These are phyloP conservation scores for Hipposideros larvatus DNA, from an alignment of 2,797 vertebrate genomes.

Conservation along the genomic window DNA sequence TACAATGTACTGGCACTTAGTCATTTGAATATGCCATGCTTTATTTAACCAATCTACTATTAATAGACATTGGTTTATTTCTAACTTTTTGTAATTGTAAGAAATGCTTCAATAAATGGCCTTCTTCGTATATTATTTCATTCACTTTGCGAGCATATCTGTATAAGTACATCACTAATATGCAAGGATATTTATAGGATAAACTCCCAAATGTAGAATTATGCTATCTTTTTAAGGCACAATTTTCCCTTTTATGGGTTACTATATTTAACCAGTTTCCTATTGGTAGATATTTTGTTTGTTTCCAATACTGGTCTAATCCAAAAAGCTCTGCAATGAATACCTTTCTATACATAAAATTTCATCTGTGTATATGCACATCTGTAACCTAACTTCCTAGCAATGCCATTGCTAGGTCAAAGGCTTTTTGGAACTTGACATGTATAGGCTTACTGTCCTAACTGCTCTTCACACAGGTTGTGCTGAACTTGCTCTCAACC, in stretches of 20 bases:
- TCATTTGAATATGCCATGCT: not conserved
- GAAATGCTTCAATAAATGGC: not conserved
- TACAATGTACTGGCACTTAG: not conserved
- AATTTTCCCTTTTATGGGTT: not conserved
- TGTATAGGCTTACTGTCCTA: not conserved
- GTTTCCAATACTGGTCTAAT: not conserved
- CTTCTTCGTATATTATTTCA: not conserved
- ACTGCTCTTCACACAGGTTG: not conserved
- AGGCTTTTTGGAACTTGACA: not conserved
- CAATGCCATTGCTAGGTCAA: not conserved
- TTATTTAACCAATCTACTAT: not conserved
- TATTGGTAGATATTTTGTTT: not conserved
- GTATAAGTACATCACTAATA: not conserved
- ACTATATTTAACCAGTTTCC: not conserved
- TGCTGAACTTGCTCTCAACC: not conserved
- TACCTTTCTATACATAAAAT: not conserved
- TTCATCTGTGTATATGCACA: not conserved
- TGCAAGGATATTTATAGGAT: not conserved
- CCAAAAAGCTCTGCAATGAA: not conserved
- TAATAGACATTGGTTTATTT: conserved; percentile 26
- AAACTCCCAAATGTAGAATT: not conserved
- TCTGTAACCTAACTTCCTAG: not conserved
- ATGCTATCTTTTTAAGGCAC: not conserved
- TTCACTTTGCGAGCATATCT: not conserved
- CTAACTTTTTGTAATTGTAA: not conserved